A percentile compares a stretch with the other conserved stretches of the same genome.
These are phyloP conservation scores for Heloderma charlesbogerti DNA, from an alignment of 2,113 vertebrate genomes.

Conservation along the genomic window DNA sequence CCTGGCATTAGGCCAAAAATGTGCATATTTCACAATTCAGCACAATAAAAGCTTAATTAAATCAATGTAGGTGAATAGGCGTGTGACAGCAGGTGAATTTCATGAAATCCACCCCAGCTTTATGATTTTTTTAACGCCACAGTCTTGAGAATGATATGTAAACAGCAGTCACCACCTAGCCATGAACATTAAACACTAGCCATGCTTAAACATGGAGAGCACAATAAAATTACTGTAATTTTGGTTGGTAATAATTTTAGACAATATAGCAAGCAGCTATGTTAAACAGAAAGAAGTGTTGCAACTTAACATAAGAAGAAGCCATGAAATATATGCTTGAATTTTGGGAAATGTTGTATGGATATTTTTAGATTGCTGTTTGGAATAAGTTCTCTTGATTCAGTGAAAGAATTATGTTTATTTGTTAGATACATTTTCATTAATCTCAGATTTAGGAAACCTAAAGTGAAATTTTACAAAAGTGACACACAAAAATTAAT, in stretches of 20 bases:
- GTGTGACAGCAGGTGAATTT: background rate
- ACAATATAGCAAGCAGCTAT: slow-evolving; percentile 60
- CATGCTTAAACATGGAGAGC: slow-evolving; percentile 47
- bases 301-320: slow-evolving; percentile 46
- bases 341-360: slow-evolving; percentile 33
- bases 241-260: slow-evolving; percentile 56
- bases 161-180: slow-evolving; percentile 64
- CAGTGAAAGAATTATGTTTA: slow-evolving; percentile 37
- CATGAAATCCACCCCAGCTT: background rate
- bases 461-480: background rate
- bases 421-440: slow-evolving; percentile 49
- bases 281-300: slow-evolving; percentile 49
- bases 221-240: slow-evolving; percentile 64
- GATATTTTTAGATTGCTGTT: slow-evolving; percentile 16
- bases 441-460: slow-evolving; percentile 34
- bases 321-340: background rate
- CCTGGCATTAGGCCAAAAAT: background rate
- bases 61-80: slow-evolving; percentile 30
- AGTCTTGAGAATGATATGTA: slow-evolving; percentile 46
- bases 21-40: background rate
- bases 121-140: background rate
- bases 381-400: slow-evolving; percentile 1
- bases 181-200: slow-evolving; percentile 65
- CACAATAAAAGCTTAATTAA: slow-evolving; percentile 23
- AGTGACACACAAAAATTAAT: slow-evolving; percentile 44